These are phyloP conservation scores for Yponomeuta sedellus DNA, from an alignment of 2,888 invertebrate species.

Conservation along the genomic window DNA sequence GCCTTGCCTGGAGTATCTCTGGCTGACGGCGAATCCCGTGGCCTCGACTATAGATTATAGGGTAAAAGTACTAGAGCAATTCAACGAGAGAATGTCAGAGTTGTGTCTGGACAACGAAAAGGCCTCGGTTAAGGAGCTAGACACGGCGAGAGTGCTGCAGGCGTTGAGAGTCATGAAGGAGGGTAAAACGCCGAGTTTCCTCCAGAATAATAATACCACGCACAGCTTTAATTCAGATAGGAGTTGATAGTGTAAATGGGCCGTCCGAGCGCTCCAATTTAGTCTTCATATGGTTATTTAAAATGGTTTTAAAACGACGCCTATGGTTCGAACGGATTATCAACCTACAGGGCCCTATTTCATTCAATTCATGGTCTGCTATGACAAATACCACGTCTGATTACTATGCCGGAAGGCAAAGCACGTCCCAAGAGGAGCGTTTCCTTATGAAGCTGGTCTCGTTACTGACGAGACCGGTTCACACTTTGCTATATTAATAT, in stretches of 20 bases:
- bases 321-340: no score
- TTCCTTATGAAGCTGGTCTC: no score
- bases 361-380: no score
- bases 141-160: conserved; percentile 92
- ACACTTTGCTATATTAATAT: no score
- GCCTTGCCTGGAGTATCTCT: conserved; percentile 91
- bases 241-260: conserved; percentile 45
- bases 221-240: conserved; percentile 52
- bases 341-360: no score
- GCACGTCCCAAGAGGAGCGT: no score
- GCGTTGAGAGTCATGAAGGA: conserved; percentile 88
- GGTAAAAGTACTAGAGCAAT: conserved; percentile 91
- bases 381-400: no score
- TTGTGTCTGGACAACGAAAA: conserved; percentile 92
- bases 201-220: conserved; percentile 67
- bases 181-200: conserved; percentile 78
- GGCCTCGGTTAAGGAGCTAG: conserved; percentile 91
- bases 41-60: conserved; percentile 92
- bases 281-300: no score
- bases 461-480: no score
- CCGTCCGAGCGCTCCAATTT: no score
- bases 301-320: no score
- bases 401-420: no score
- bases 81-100: conserved; percentile 88
- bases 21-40: conserved; percentile 92